phyloP scores from a whole-genome alignment of 2,113 vertebrate genomes.

The Gadus macrocephalus region DNA sequence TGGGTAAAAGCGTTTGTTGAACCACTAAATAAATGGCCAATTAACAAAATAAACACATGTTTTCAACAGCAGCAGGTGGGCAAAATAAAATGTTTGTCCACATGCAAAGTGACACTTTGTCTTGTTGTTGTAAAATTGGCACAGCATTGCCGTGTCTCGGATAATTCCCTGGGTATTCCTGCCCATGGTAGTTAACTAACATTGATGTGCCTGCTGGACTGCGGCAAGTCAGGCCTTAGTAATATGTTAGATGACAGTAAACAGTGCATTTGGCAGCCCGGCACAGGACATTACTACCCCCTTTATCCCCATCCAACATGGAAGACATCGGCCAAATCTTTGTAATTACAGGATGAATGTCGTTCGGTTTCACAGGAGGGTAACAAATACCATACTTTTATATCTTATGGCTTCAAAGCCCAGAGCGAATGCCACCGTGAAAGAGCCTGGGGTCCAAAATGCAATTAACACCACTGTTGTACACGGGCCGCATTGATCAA shows the following conservation, averaged over 20 bases:
- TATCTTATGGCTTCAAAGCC: slow-evolving; percentile 25
- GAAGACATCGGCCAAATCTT: slow-evolving; percentile 8
- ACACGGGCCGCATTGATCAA: slow-evolving; percentile 43
- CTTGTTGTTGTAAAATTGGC: too few relatives aligned
- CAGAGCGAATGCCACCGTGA: slow-evolving; percentile 24
- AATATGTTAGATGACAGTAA: slow-evolving; percentile 34
- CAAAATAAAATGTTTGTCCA: too few relatives aligned
- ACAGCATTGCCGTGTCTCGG: too few relatives aligned
- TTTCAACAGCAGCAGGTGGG: too few relatives aligned
- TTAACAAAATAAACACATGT: too few relatives aligned
- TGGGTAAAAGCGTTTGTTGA: too few relatives aligned
- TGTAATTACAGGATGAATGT: slow-evolving; percentile 29
- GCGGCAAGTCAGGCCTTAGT: slow-evolving; percentile 4
- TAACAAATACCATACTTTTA: slow-evolving; percentile 26
- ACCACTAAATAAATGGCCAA: too few relatives aligned
- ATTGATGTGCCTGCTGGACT: slow-evolving; percentile 7
- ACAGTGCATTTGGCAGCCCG: slow-evolving; percentile 21
- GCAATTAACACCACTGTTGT: slow-evolving; percentile 40
- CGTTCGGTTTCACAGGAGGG: slow-evolving; percentile 27
- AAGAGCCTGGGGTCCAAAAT: slow-evolving; percentile 20
- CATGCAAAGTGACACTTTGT: too few relatives aligned
- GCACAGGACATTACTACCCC: slow-evolving; percentile 9
- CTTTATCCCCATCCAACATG: slow-evolving; percentile 23
- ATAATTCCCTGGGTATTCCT: not conserved
- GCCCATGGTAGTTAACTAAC: not conserved